Base-by-base conservation (phyloP, 2,888 invertebrate genomes). In the Cryptus armator region DNA sequence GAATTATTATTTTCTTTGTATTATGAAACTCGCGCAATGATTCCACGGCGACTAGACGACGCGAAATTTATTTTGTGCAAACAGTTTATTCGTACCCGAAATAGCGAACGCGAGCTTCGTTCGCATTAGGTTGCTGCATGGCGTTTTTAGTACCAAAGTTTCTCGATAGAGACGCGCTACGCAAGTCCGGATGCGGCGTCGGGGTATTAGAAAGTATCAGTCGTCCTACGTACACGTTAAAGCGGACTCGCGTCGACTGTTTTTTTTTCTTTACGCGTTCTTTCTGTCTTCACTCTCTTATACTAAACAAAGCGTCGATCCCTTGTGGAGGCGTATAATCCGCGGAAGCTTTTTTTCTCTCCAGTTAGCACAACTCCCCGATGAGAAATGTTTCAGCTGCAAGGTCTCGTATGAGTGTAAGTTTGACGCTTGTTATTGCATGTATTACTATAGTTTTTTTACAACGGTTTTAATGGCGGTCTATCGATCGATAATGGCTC, bases 141-240 rank as follows among this genome's bases (percentile, higher is more conserved):
- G 43, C 3, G 24, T 24, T 24, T 29, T 19, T 48, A 56, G 48
- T 72, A 53, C 78, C 78, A 62, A 74, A 74, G 72, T 44, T 37
- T 51, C 78, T 81, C 81, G 81, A 78, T 78, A 81, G 78, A 83
- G 76, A 83, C 76, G 72, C 79, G 56, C 79, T 48, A 43, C 19
- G 67, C 37, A 64, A 64, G 86, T 77, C 83, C 79, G 77, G 81
- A 83, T 84, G 86, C 81, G 72, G 72, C 77, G 72, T 81, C 72
- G 48, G 29, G 24, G 72, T 78, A 86, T 87, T 87, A 87, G 87
- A 87, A 87, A 86, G 86, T 86, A 84, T 84, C 70, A 64, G 72
- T 84, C 85, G 72, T 72, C 82, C 83, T 83, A 87, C 78, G 85
- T 79, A 64, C 32, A 68, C 71, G 78, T 51, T 29, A 51, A 37